phyloP scores from a whole-genome alignment of 2,797 vertebrate genomes.

The Chelidonichthys spinosus region DNA sequence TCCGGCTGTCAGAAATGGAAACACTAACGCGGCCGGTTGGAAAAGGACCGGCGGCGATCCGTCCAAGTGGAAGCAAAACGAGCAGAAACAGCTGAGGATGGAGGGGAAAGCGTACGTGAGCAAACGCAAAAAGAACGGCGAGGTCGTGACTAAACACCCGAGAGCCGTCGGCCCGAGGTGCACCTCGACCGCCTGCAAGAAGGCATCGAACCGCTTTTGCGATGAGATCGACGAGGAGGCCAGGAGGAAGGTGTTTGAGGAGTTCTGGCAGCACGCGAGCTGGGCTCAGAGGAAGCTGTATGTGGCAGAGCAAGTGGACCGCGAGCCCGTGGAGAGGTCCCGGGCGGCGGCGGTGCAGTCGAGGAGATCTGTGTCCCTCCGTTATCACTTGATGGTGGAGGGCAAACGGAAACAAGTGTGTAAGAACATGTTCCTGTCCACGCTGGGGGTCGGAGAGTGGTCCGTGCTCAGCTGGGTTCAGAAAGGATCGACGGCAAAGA shows the following conservation, averaged over 20 bases:
- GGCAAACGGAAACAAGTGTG: slow-evolving; percentile 59
- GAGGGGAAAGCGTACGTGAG: slow-evolving; percentile 59
- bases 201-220: slow-evolving; percentile 51
- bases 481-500: not conserved
- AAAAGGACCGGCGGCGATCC: slow-evolving; percentile 39
- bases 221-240: slow-evolving; percentile 46
- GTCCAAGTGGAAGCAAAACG: slow-evolving; percentile 59
- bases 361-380: slow-evolving; percentile 50
- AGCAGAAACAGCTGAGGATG: slow-evolving; percentile 67
- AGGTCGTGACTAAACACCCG: slow-evolving; percentile 43
- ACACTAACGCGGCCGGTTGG: not conserved
- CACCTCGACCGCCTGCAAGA: slow-evolving; percentile 40
- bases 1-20: slow-evolving; percentile 33
- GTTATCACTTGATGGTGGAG: slow-evolving; percentile 57
- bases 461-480: slow-evolving; percentile 62
- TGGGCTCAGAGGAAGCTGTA: slow-evolving; percentile 59
- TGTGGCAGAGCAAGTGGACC: slow-evolving; percentile 51
- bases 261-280: slow-evolving; percentile 61
- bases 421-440: slow-evolving; percentile 66
- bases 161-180: slow-evolving; percentile 48
- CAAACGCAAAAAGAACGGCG: slow-evolving; percentile 57
- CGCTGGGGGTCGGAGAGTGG: slow-evolving; percentile 66
- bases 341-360: slow-evolving; percentile 24
- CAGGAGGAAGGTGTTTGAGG: slow-evolving; percentile 45
- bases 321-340: slow-evolving; percentile 54